Evolutionary conservation across 2,797 vertebrate genomes (phyloP).

Genomic region (Spinus olivaceus): DNA sequence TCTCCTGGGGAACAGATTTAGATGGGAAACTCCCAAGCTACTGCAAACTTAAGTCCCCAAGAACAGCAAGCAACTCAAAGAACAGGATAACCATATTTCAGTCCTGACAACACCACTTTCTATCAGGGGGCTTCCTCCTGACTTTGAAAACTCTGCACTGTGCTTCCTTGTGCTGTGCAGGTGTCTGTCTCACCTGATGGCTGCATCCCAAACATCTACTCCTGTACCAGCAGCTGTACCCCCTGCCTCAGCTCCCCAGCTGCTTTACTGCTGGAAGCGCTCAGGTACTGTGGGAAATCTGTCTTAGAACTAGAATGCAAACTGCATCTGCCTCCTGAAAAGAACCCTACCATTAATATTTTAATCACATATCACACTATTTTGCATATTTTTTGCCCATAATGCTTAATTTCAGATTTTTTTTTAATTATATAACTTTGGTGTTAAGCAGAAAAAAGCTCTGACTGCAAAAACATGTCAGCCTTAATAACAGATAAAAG

Average conservation of each 20-base stretch:
- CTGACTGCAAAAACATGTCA: background rate
- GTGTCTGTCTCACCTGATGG: background rate
- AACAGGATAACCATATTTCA: background rate
- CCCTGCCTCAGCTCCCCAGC: background rate
- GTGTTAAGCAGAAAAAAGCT: background rate
- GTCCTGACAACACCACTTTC: background rate
- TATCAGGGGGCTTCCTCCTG: background rate
- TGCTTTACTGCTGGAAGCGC: background rate
- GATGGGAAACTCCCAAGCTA: background rate
- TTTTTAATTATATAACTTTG: background rate
- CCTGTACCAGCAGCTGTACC: background rate
- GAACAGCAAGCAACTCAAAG: background rate
- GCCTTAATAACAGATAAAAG: background rate
- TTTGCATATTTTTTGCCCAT: background rate
- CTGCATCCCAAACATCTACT: background rate
- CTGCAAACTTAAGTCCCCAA: background rate
- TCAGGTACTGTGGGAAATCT: background rate
- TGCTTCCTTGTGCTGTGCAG: background rate
- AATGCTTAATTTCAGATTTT: background rate
- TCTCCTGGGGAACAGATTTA: background rate
- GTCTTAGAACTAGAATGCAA: background rate
- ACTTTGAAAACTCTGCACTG: accelerated
- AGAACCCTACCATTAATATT: background rate
- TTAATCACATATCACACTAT: background rate
- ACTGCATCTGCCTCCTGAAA: background rate